phyloP scores from a whole-genome alignment of 1,140 invertebrate genomes.

The Drosophila nebulosa region DNA sequence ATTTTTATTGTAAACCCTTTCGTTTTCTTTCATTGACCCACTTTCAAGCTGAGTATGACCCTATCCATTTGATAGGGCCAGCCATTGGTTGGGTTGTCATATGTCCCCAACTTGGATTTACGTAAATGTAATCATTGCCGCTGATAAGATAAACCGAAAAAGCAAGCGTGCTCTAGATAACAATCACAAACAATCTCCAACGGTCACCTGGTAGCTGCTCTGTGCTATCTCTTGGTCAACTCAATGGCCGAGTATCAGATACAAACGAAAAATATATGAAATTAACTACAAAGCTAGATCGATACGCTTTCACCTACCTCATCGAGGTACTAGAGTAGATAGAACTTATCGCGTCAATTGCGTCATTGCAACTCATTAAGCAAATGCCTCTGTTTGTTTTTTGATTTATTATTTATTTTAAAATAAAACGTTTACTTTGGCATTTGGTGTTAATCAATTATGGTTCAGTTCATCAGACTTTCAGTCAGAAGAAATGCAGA shows the following conservation, averaged over 20 bases:
- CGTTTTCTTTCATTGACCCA: neutral
- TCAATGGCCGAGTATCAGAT: slow-evolving; percentile 13
- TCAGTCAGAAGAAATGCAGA: neutral
- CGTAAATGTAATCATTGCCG: slow-evolving; percentile 30
- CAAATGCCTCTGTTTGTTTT: slow-evolving; percentile 16
- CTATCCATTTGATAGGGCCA: neutral
- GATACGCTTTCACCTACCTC: slow-evolving; percentile 36
- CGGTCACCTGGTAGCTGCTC: slow-evolving; percentile 21
- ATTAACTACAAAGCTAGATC: slow-evolving; percentile 40
- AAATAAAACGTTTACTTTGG: slow-evolving; percentile 13
- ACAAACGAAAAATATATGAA: neutral
- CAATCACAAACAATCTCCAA: slow-evolving; percentile 49
- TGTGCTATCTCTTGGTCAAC: slow-evolving; percentile 41
- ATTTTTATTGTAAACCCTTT: neutral
- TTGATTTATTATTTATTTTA: slow-evolving; percentile 44
- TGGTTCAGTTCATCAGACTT: neutral
- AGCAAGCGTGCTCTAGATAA: slow-evolving; percentile 37
- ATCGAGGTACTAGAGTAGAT: neutral
- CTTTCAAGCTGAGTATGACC: neutral
- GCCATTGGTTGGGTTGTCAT: slow-evolving; percentile 4
- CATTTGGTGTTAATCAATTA: slow-evolving; percentile 11
- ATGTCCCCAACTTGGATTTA: slow-evolving; percentile 19
- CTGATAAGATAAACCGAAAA: neutral
- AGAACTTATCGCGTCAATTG: slow-evolving; percentile 51
- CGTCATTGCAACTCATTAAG: slow-evolving; percentile 51